Evolutionary conservation across 2,113 vertebrate species (phyloP).

Genomic region (Corynorhinus townsendii): DNA sequence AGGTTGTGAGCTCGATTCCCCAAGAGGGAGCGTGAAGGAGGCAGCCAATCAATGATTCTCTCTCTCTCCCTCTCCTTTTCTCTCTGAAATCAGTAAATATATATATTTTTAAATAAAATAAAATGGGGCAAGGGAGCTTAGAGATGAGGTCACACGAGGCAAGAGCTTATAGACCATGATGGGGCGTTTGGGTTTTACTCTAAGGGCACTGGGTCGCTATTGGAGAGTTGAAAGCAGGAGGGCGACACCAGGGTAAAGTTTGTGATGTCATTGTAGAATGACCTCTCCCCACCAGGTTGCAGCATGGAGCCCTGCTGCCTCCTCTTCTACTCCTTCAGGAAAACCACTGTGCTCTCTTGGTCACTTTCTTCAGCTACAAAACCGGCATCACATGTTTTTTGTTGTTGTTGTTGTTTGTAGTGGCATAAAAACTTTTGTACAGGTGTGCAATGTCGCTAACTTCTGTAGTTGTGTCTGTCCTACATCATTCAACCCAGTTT

Average conservation of each 20-base stretch:
- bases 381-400: neutral
- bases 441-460: neutral
- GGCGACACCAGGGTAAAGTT: rapidly evolving
- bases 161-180: neutral
- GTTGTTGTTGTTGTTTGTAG: neutral
- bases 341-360: neutral
- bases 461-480: neutral
- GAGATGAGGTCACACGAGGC: neutral
- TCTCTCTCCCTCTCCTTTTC: no score
- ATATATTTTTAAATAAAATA: no score
- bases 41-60: no score
- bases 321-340: neutral
- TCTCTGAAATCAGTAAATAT: no score
- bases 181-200: neutral
- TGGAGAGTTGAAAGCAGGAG: neutral
- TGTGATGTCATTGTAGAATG: neutral
- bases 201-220: neutral
- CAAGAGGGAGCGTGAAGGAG: no score
- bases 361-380: neutral
- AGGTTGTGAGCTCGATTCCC: no score
- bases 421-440: neutral
- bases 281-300: neutral
- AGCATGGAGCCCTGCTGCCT: neutral
- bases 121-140: no score
- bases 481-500: neutral